phyloP scores from a whole-genome alignment of 2,797 vertebrate genomes.

The Hafferia zeledoni region DNA sequence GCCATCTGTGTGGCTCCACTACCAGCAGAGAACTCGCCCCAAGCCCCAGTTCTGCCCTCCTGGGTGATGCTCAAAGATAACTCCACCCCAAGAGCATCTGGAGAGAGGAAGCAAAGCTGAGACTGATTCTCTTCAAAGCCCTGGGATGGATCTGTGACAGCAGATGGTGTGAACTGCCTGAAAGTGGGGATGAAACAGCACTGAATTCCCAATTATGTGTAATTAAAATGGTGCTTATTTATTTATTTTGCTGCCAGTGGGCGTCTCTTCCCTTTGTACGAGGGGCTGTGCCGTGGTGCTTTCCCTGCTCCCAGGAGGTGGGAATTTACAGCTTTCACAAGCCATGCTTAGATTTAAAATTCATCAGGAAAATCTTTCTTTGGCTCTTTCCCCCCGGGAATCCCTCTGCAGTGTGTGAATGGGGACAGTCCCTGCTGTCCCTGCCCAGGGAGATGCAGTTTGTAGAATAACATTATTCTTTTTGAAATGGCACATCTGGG shows the following conservation, averaged over 20 bases:
- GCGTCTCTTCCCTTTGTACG: not conserved
- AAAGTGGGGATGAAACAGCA: not conserved
- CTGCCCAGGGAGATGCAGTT: rapidly evolving
- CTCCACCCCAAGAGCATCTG: not conserved
- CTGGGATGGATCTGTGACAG: not conserved
- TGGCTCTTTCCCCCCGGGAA: not conserved
- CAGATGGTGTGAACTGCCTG: slow-evolving; percentile 16
- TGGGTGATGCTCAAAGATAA: not conserved
- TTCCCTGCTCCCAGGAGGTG: not conserved
- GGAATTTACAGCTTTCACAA: rapidly evolving
- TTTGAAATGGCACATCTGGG: not conserved
- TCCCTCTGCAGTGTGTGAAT: not conserved
- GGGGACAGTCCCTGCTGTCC: rapidly evolving
- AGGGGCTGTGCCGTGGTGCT: not conserved
- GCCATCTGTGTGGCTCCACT: not conserved
- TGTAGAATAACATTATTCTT: not conserved
- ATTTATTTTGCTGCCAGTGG: not conserved
- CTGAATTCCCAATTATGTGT: not conserved
- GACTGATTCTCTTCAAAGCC: not conserved
- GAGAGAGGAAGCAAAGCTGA: not conserved
- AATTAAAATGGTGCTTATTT: not conserved
- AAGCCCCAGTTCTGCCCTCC: not conserved
- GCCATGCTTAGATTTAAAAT: rapidly evolving
- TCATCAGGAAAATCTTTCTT: rapidly evolving
- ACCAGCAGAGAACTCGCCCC: not conserved